Evolutionary conservation across 2,797 vertebrate genomes (phyloP).

Genomic region (Xiphophorus birchmanni): DNA sequence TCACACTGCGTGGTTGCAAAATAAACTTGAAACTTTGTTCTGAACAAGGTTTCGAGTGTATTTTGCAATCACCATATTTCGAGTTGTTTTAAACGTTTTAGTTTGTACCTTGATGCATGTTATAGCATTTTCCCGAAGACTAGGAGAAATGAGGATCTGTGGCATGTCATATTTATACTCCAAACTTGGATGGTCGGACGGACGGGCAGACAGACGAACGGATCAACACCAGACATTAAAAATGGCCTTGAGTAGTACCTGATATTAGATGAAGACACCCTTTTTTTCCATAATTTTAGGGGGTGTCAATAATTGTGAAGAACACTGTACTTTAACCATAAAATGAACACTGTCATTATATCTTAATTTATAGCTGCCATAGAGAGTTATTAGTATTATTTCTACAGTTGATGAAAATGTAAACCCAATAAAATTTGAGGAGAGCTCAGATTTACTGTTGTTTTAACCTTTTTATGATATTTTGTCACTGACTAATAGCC

Average conservation of each 20-base stretch:
- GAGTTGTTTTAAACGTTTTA: no score
- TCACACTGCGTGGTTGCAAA: background rate
- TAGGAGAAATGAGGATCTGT: no score
- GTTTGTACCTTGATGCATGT: no score
- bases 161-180: no score
- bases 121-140: no score
- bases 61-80: no score
- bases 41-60: no score
- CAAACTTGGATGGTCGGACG: no score
- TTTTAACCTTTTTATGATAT: background rate
- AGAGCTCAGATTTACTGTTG: background rate
- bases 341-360: background rate
- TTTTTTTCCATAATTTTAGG: background rate
- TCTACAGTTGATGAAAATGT: no score
- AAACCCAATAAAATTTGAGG: background rate
- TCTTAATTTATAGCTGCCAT: background rate
- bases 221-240: background rate
- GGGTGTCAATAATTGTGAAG: background rate
- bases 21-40: background rate
- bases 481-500: no score
- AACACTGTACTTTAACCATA: background rate
- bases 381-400: background rate
- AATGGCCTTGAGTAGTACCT: background rate
- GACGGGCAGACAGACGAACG: background rate
- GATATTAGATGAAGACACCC: background rate